Conservation (phyloP, 2,113 vertebrate species). For the Euleptes europaea region DNA sequence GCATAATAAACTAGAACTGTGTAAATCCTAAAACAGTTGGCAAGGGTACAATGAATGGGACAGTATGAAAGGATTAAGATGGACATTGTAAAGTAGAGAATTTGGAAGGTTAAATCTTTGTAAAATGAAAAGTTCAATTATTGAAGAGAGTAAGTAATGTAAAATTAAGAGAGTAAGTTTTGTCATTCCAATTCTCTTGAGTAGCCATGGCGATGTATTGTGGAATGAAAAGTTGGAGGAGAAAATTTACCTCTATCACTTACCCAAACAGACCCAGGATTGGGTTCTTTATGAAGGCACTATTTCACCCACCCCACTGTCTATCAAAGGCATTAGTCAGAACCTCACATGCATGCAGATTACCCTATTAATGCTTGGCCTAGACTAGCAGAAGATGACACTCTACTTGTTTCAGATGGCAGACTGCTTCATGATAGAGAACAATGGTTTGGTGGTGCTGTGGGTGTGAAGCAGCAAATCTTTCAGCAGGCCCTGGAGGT, state of each 20-base stretch:
- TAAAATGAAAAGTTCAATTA: neutral
- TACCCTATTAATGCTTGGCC: neutral
- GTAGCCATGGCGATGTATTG: neutral
- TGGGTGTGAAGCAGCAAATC: neutral
- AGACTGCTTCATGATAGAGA: neutral
- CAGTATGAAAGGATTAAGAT: neutral
- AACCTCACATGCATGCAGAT: neutral
- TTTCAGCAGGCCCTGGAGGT: neutral
- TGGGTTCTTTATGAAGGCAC: neutral
- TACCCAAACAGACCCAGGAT: neutral
- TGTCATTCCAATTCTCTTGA: neutral
- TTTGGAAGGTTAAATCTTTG: neutral
- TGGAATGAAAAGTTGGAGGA: neutral
- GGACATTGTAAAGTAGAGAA: neutral
- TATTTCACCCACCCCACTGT: neutral
- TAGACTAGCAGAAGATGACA: neutral
- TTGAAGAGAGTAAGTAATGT: no score
- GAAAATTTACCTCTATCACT: neutral
- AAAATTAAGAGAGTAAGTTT: no score
- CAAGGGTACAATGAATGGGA: neutral
- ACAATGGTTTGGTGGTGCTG: neutral
- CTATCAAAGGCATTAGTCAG: neutral
- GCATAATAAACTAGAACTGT: neutral
- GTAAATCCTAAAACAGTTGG: neutral
- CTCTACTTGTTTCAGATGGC: neutral